Evolutionary conservation across 2,888 invertebrate genomes (phyloP).

Genomic region (Chrysodeixis includens): DNA sequence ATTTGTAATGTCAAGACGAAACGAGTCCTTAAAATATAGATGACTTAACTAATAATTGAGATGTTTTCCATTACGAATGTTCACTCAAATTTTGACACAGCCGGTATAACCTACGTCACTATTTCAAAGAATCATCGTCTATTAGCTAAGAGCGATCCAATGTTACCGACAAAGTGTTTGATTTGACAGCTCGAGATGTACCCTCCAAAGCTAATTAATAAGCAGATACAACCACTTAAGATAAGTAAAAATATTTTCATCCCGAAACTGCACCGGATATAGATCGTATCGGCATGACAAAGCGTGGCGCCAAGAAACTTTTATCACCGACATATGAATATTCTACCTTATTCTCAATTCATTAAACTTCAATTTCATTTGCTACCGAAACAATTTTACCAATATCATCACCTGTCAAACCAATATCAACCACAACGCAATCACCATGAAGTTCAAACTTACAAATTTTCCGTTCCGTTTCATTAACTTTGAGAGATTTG

Average conservation of each 20-base stretch:
- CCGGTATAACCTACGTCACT: conserved; percentile 62
- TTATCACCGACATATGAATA: conserved; percentile 34
- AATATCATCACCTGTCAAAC: conserved; percentile 36
- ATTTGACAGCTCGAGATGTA: conserved; percentile 86
- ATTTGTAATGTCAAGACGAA: conserved; percentile 53
- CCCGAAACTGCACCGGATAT: conserved; percentile 88
- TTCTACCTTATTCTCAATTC: conserved; percentile 41
- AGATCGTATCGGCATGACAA: conserved; percentile 88
- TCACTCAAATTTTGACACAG: conserved; percentile 63
- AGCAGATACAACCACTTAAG: conserved; percentile 89
- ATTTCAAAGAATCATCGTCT: conserved; percentile 83
- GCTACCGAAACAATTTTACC: conserved; percentile 47
- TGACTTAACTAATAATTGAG: conserved; percentile 58
- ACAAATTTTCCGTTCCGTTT: conserved; percentile 49
- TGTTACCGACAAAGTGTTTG: conserved; percentile 85
- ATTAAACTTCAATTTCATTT: conserved; percentile 51
- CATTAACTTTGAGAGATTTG: conserved; percentile 74
- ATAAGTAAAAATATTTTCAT: conserved; percentile 89
- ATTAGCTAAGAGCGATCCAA: conserved; percentile 72
- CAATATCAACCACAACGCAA: conserved; percentile 58
- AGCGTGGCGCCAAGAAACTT: conserved; percentile 85
- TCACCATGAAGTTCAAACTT: conserved; percentile 61
- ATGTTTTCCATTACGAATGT: conserved; percentile 48
- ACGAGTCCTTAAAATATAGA: conserved; percentile 51
- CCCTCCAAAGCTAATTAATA: conserved; percentile 87